phyloP scores from a whole-genome alignment of 2,113 vertebrate species.

The Microtus ochrogaster region DNA sequence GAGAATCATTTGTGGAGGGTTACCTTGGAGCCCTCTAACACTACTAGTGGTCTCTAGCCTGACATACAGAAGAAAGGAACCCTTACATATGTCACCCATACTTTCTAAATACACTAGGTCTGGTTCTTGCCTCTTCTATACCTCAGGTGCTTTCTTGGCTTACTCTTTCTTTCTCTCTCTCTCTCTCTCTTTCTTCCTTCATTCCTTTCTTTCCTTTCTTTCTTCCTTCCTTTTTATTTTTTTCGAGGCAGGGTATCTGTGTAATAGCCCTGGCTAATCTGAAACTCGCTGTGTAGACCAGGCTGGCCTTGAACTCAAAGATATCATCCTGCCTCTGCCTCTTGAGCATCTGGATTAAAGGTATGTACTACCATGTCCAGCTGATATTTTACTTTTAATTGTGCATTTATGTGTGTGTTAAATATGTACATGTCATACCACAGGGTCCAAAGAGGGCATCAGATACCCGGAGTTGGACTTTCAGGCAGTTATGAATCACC shows the following conservation, averaged over 20 bases:
- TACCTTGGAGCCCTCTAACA: neutral
- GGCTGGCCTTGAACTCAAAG: neutral
- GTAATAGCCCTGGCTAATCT: neutral
- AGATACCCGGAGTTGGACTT: neutral
- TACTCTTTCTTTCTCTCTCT: neutral
- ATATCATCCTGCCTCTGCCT: neutral
- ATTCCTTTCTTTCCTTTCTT: too few species aligned
- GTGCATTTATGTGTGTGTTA: neutral
- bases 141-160: neutral
- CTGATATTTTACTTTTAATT: neutral
- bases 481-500: neutral
- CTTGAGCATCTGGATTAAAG: neutral
- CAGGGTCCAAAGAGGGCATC: neutral
- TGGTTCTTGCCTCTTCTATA: neutral
- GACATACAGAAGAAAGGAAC: neutral
- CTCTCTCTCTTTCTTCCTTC: rapidly evolving
- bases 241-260: neutral
- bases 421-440: neutral
- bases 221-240: neutral
- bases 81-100: neutral
- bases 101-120: neutral
- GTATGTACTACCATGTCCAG: neutral
- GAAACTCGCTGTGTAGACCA: neutral
- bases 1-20: neutral
- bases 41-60: neutral